Base-by-base conservation (phyloP, 2,888 invertebrate species). In the Poecilus cupreus region DNA sequence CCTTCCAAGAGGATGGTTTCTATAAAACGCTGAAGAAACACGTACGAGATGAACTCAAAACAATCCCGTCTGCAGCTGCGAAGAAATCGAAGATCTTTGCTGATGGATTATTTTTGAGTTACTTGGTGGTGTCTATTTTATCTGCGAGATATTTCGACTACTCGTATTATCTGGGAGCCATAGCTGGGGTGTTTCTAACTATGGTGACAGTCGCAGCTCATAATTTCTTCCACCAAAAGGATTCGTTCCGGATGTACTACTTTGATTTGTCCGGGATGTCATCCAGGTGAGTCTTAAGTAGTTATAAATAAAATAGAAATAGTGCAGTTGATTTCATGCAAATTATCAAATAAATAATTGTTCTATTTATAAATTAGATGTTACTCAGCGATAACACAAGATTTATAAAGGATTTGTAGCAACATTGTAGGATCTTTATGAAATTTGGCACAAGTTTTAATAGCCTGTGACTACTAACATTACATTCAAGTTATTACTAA, bases 171-270 rank as follows among this genome's bases (percentile, higher is more conserved):
- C 87, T 90, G 54, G 91, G 90, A 70, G 75, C 89, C 5, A 37
- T 92, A 24, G 90, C 92, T 8, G 94, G 93, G 1, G 75, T 92
- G 1, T 88, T 91, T 11, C 87, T 95, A 0, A 89, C 91, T 0
- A 91, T 92, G 90, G 89, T 92, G 0, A 88, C 90, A 0, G 90
- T 93, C 6, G 89, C 90, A 1, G 91, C 93, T 0, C 95, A 95
- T 86, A 95, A 95, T 86, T 95, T 93, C 85, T 92, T 95, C 84
- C 95, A 95, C 86, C 92, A 92, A 84, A 91, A 90, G 74, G 93
- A 94, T 75, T 94, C 92, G 86, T 94, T 94, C 91, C 91, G 94
- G 72, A 94, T 94, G 93, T 94, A 93, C 85, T 91, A 94, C 79
- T 94, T 94, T 84, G 94, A 95, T 85, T 87, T 95, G 82, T 90